Evolutionary conservation across 1,140 invertebrate species (phyloP), one percentile per base, ranked within the genome.

Genomic region (Cardiocondyla obscurior): DNA sequence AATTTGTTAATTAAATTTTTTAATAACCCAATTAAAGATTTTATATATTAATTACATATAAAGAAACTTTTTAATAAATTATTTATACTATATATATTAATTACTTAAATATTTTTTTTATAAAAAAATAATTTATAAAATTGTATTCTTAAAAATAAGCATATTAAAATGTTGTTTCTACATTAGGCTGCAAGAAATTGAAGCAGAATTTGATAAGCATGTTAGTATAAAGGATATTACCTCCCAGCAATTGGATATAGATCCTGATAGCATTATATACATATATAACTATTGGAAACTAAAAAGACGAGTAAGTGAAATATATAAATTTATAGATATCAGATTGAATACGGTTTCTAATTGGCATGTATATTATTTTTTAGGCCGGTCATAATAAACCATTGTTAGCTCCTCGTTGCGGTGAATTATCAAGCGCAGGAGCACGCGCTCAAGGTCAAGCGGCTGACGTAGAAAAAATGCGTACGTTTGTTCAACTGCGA

Each of bases 231-330:
- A 97, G 91, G 97, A 98, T 90, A 96, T 98, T 25, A 96, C 95
- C 84, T 95, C 96, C 55, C 96, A 96, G 90, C 94, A 97, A 42
- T 94, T 97, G 70, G 96, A 97, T 91, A 95, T 99, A 44, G 97
- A 98, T 92, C 94, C 95, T 83, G 98, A 98, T 85, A 96, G 96
- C 51, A 95, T 98, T 55, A 95, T 97, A 83, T 96, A 97, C 85
- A 97, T 99, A 90, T 98, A 97, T 93, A 97, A 98, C 91, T 99
- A 98, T 92, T 99, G 98, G 98, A 98, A 99, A 93, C 93, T 99
- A 28, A 99, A 99, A 91, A 95, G 98, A 93, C 95, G 96, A 90
- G 93, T 94, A 90, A 91, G 91, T 90, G 12, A 5, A 44, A 2
- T 1, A 62, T 28, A 79, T 19, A 44, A 72, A 70, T 46, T 0